phyloP scores from a whole-genome alignment of 2,113 vertebrate species.

The Lophochroa leadbeateri region DNA sequence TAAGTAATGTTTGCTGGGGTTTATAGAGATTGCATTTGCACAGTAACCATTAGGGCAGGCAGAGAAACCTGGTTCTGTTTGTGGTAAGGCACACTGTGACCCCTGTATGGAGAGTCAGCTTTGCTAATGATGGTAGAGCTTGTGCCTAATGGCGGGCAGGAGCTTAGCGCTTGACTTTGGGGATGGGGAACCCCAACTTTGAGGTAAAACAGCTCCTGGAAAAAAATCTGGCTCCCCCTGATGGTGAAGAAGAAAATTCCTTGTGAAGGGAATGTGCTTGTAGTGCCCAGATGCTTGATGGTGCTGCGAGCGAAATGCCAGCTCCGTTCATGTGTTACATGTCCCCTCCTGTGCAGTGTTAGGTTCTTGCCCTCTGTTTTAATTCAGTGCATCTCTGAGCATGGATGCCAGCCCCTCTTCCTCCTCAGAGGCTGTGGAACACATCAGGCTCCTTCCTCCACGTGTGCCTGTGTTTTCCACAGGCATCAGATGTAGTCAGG shows the following conservation, averaged over 20 bases:
- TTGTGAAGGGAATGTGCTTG: not conserved
- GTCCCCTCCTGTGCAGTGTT: not conserved
- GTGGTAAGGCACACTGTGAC: accelerated
- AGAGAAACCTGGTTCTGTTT: accelerated
- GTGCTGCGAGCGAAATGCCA: not conserved
- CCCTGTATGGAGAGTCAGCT: accelerated
- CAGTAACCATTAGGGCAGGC: accelerated
- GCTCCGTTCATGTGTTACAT: not conserved
- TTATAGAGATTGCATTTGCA: not conserved
- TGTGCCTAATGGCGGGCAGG: not conserved
- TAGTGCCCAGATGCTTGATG: not conserved
- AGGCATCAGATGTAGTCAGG: not conserved
- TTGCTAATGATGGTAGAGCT: accelerated
- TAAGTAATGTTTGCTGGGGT: not conserved
- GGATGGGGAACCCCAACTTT: accelerated
- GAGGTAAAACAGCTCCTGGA: not conserved
- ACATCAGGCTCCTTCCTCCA: not conserved
- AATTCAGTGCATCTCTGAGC: not conserved
- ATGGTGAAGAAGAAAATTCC: not conserved
- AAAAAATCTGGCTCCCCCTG: constrained; percentile 28
- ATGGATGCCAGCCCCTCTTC: not conserved
- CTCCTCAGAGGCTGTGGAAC: not conserved
- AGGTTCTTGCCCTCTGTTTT: not conserved
- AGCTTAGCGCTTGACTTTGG: not conserved
- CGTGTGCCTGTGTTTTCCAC: not conserved